A percentile compares a stretch with the other conserved stretches of the same genome.
phyloP scores from a whole-genome alignment of 2,797 vertebrate genomes.

The Lithobates sylvaticus region DNA sequence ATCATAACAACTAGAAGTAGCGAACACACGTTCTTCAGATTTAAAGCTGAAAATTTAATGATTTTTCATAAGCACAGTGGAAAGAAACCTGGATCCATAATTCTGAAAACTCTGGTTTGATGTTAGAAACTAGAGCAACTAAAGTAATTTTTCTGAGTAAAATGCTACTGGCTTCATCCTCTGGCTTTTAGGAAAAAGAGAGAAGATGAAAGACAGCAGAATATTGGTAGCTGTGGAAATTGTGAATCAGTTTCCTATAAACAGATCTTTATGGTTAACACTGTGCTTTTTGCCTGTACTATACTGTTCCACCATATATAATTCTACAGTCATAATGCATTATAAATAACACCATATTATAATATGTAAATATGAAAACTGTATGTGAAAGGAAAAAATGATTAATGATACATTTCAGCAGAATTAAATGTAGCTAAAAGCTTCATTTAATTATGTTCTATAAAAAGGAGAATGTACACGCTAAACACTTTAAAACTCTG shows the following conservation, averaged over 20 bases:
- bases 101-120: slow-evolving; percentile 67
- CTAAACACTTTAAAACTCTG: not conserved
- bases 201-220: slow-evolving; percentile 75
- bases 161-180: slow-evolving; percentile 67
- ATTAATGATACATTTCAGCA: not conserved
- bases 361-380: not conserved
- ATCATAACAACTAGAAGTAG: slow-evolving; percentile 50
- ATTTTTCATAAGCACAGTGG: slow-evolving; percentile 64
- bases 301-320: slow-evolving; percentile 65
- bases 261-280: slow-evolving; percentile 74
- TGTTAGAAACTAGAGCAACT: slow-evolving; percentile 71
- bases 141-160: slow-evolving; percentile 64
- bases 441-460: not conserved
- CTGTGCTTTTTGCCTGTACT: slow-evolving; percentile 71
- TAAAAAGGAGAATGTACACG: not conserved
- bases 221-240: slow-evolving; percentile 74
- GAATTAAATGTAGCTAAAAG: not conserved
- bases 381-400: not conserved
- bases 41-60: slow-evolving; percentile 69
- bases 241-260: slow-evolving; percentile 71
- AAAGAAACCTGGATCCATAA: slow-evolving; percentile 66
- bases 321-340: slow-evolving; percentile 1
- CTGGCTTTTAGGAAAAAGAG: slow-evolving; percentile 70
- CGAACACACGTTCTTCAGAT: slow-evolving; percentile 63
- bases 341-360: slow-evolving; percentile 16